Evolutionary conservation across 2,797 vertebrate species (phyloP).

Genomic region (Acanthurus leucopareius): DNA sequence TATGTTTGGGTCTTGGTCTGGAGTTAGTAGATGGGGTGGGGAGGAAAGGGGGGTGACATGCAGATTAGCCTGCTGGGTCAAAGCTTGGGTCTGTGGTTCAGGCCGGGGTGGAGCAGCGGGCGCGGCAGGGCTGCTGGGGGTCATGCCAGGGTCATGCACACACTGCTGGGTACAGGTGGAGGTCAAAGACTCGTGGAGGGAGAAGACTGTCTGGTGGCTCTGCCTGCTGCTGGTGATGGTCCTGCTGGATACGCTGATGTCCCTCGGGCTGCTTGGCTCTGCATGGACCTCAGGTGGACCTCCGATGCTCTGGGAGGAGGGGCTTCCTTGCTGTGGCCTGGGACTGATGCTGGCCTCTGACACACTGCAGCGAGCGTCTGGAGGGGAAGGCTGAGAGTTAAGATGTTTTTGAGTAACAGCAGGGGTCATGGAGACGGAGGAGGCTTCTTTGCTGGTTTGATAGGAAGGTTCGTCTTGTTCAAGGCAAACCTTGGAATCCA

Average conservation of each 20-base stretch:
- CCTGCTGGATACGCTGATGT: conserved; percentile 24
- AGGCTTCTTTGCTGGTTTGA: conserved; percentile 12
- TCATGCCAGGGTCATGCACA: conserved; percentile 87
- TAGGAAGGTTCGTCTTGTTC: conserved; percentile 8
- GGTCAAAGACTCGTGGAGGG: conserved; percentile 75
- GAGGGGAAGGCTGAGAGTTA: neutral
- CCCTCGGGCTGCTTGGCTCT: conserved; percentile 9
- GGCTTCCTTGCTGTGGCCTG: neutral
- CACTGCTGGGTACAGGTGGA: conserved; percentile 80
- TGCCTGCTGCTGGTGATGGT: conserved; percentile 44
- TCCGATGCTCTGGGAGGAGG: neutral
- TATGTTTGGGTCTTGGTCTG: conserved; percentile 83
- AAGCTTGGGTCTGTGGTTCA: conserved; percentile 71
- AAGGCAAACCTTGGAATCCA: neutral
- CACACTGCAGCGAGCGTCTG: neutral
- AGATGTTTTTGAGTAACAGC: conserved; percentile 11
- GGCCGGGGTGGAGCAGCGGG: conserved; percentile 44
- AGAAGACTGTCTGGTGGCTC: conserved; percentile 78
- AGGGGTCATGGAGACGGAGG: neutral
- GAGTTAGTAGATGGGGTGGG: conserved; percentile 78
- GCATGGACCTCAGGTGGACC: neutral
- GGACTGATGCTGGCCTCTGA: neutral
- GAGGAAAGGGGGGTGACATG: conserved; percentile 85
- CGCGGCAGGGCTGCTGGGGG: conserved; percentile 15
- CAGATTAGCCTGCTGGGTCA: conserved; percentile 79